These are phyloP conservation scores for Cheilosia soror DNA, from an alignment of 2,888 invertebrate species.

Conservation along the genomic window DNA sequence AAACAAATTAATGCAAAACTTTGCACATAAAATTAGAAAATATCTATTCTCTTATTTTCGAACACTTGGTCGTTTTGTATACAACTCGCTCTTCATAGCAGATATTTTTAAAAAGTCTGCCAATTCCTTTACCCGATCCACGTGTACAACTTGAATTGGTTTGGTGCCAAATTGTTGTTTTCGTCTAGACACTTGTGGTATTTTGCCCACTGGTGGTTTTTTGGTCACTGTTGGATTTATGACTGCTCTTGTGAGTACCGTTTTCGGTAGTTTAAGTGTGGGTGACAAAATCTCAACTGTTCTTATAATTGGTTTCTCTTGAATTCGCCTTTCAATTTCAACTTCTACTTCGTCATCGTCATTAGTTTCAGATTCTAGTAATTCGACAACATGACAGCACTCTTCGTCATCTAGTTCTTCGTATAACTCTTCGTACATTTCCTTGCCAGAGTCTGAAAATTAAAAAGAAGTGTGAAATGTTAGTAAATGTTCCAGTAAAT, in stretches of 20 bases:
- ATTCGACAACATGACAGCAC: not conserved
- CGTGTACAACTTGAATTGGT: constrained; percentile 8
- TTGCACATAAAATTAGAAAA: not conserved
- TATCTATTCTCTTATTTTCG: not conserved
- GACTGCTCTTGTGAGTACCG: not conserved
- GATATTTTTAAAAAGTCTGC: constrained; percentile 36
- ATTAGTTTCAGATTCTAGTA: constrained; percentile 1
- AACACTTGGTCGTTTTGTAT: not conserved
- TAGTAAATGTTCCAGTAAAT: not conserved
- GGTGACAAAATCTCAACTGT: constrained; percentile 34
- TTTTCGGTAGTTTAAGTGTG: not conserved
- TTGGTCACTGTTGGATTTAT: not conserved
- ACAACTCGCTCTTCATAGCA: constrained; percentile 17
- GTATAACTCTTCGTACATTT: no score
- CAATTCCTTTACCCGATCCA: constrained; percentile 27
- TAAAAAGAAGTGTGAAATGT: not conserved
- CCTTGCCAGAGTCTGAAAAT: not conserved
- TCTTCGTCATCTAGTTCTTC: not conserved
- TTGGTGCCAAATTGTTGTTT: not conserved
- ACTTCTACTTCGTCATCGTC: not conserved
- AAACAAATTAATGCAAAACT: not conserved
- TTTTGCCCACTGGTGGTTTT: not conserved
- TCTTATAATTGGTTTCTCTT: constrained; percentile 28
- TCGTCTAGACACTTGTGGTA: not conserved
- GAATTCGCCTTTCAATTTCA: not conserved